Conservation (phyloP, 1,140 invertebrate genomes). For the Cydia fagiglandana region DNA sequence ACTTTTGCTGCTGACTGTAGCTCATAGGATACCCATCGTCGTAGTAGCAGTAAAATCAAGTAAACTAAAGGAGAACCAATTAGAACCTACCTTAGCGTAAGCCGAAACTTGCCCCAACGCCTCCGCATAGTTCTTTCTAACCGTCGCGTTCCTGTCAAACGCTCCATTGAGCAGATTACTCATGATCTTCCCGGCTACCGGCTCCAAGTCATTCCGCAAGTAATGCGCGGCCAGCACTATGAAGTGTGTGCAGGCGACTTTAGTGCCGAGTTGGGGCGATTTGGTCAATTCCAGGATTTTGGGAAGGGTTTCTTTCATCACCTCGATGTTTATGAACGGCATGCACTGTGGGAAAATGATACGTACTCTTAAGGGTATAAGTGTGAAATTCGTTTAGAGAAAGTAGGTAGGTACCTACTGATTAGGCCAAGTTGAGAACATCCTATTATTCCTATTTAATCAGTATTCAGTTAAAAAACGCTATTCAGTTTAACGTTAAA, state of each 20-base stretch:
- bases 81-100: conserved; percentile 84
- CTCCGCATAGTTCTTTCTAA: conserved; percentile 90
- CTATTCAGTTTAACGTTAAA: too few relatives aligned
- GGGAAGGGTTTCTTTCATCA: conserved; percentile 89
- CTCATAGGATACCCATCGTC: too few relatives aligned
- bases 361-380: too few relatives aligned
- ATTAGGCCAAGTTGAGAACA: too few relatives aligned
- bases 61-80: too few relatives aligned
- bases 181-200: conserved; percentile 87
- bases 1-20: too few relatives aligned
- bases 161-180: conserved; percentile 88
- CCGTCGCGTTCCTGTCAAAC: conserved; percentile 89
- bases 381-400: too few relatives aligned
- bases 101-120: conserved; percentile 92
- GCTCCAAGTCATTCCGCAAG: conserved; percentile 77
- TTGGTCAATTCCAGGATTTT: conserved; percentile 91
- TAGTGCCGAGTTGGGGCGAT: conserved; percentile 89
- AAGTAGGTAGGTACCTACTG: too few relatives aligned
- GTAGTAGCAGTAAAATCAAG: too few relatives aligned
- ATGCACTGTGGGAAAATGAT: conserved; percentile 82
- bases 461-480: too few relatives aligned
- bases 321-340: conserved; percentile 88
- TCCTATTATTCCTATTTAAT: too few relatives aligned
- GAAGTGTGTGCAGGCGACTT: conserved; percentile 92
- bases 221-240: conserved; percentile 86